These are phyloP conservation scores for Cremastobaeus sp. DNA, from an alignment of 2,888 invertebrate genomes.

Conservation along the genomic window DNA sequence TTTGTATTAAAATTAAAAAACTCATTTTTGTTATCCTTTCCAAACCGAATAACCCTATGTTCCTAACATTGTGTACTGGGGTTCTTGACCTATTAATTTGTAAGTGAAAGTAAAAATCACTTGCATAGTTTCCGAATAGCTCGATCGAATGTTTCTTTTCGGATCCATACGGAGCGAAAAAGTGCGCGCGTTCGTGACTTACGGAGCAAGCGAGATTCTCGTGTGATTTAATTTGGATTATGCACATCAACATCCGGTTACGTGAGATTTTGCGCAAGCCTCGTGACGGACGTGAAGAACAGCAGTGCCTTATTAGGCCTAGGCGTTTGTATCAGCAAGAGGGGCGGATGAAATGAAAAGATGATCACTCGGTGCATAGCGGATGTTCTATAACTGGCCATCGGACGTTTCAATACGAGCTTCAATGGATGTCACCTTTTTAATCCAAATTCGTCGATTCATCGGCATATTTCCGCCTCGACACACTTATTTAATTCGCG, in stretches of 20 bases:
- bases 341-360: slow-evolving; percentile 45
- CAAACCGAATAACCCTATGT: too few relatives aligned
- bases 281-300: slow-evolving; percentile 30
- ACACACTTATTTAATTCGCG: neutral
- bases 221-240: slow-evolving; percentile 30
- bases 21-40: too few relatives aligned
- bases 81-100: too few relatives aligned
- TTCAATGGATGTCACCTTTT: slow-evolving; percentile 25
- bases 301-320: slow-evolving; percentile 41
- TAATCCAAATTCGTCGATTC: slow-evolving; percentile 30
- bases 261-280: slow-evolving; percentile 49
- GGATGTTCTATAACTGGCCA: slow-evolving; percentile 75
- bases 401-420: slow-evolving; percentile 68
- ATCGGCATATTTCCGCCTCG: slow-evolving; percentile 27
- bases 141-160: too few relatives aligned
- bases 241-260: slow-evolving; percentile 41
- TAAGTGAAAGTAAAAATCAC: too few relatives aligned
- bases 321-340: slow-evolving; percentile 32
- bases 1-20: too few relatives aligned
- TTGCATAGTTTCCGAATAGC: too few relatives aligned
- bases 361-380: slow-evolving; percentile 60
- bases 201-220: too few relatives aligned
- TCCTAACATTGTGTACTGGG: too few relatives aligned
- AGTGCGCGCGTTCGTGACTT: too few relatives aligned
- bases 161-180: too few relatives aligned